Evolutionary conservation across 2,888 invertebrate species (phyloP), one percentile per base, ranked within the genome.

Genomic region (Criorhina ranunculi): DNA sequence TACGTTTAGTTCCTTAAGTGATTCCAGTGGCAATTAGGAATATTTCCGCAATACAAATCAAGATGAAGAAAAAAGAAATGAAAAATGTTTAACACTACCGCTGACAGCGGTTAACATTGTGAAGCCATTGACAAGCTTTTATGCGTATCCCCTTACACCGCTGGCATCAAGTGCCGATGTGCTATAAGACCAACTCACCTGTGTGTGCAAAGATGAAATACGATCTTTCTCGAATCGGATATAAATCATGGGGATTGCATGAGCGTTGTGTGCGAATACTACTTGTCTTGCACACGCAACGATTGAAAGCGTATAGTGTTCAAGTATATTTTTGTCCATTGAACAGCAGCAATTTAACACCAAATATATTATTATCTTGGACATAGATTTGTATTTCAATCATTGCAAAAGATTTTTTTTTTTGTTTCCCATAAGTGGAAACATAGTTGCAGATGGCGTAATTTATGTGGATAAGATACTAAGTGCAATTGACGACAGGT

Each of bases 341-440:
- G 57, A 37, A 53, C 15, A 31, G 70, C 15, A 49, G 70, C 15
- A 49, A 70, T 70, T 59, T 31, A 70, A 70, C 49, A 49, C 59
- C 59, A 59, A 59, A 70, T 40, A 59, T n/a, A 59, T 60, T 70
- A 49, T 46, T 72, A 70, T 49, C 69, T 53, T 29, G 7, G 11
- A 29, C 9, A 37, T 31, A 35, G 35, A 17, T 53, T 6, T 15
- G 33, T 33, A 55, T 42, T 69, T 46, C 9, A 17, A 31, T 49
- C 35, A 24, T n/a, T 6, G 8, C 7, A 40, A 11, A 15, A 15
- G 49, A 29, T 33, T 51, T 66, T 24, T 24, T 4, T 4, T 24
- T n/a, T 49, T 29, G 35, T 35, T 12, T 8, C 37, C 19, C 37
- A 33, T 62, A 62, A 24, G 24, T 3, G 37, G 15, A 5, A 29